These are phyloP conservation scores for Apantesis nais DNA, from an alignment of 2,888 invertebrate species.

Conservation along the genomic window DNA sequence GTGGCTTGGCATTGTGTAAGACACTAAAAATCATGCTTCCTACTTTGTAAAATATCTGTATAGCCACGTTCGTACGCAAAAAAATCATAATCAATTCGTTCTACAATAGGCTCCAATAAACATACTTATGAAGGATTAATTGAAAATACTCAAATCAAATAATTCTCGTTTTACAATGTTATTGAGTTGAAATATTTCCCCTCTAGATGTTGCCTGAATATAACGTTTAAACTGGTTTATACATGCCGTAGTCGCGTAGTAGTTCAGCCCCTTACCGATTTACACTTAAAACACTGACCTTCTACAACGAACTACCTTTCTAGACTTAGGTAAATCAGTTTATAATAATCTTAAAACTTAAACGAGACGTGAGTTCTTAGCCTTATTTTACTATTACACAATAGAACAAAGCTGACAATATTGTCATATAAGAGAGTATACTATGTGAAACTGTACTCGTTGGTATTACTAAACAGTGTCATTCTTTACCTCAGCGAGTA, in stretches of 20 bases:
- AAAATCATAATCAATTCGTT: not conserved
- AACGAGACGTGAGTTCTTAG: not conserved
- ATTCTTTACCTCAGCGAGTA: conserved; percentile 10
- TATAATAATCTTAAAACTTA: not conserved
- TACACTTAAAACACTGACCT: not conserved
- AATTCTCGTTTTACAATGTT: no score
- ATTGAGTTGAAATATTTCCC: no score
- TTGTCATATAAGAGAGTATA: not conserved
- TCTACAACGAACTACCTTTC: not conserved
- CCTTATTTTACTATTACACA: not conserved
- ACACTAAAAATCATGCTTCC: not conserved
- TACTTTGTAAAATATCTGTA: not conserved
- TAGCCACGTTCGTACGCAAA: not conserved
- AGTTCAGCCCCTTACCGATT: no score
- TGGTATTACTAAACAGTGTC: not conserved
- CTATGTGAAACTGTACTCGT: not conserved
- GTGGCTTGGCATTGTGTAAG: not conserved
- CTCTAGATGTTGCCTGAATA: not conserved
- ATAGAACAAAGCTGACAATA: not conserved
- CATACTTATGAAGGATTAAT: no score
- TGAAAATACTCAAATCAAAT: no score
- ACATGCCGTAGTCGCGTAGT: not conserved
- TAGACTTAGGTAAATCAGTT: no score
- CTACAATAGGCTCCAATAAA: not conserved
- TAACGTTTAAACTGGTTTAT: not conserved